Evolutionary conservation across 1,140 invertebrate species (phyloP).

Genomic region (Euwallacea fornicatus): DNA sequence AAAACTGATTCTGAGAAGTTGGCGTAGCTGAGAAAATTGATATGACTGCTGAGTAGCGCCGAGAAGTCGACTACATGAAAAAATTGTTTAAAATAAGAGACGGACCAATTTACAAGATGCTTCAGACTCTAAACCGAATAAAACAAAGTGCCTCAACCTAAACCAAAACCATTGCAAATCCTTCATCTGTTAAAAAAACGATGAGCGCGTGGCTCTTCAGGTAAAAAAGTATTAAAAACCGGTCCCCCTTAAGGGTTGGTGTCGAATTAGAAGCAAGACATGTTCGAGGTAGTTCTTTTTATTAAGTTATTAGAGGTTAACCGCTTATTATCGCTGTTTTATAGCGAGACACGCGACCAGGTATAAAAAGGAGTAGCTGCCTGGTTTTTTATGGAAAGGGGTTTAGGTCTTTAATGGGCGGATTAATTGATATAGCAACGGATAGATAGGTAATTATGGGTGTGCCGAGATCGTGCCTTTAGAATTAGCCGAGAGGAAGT

Average conservation of each 20-base stretch:
- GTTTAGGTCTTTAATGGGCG: constrained; percentile 29
- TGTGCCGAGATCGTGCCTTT: constrained; percentile 10
- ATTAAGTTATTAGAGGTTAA: constrained; percentile 52
- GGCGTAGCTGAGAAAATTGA: too few species aligned
- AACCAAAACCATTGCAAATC: too few species aligned
- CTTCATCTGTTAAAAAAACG: not conserved
- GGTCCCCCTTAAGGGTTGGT: constrained; percentile 39
- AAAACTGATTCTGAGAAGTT: constrained; percentile 34
- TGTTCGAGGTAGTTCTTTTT: constrained; percentile 45
- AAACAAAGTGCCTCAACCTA: too few species aligned
- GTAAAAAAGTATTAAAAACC: constrained; percentile 46
- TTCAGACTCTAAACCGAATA: too few species aligned
- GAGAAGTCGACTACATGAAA: too few species aligned
- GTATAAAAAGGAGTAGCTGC: constrained; percentile 40
- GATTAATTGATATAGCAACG: constrained; percentile 16
- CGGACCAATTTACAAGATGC: too few species aligned
- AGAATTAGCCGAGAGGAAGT: constrained; percentile 13
- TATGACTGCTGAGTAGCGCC: too few species aligned
- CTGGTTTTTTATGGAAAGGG: constrained; percentile 38
- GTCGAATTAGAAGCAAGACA: constrained; percentile 38
- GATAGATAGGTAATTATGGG: constrained; percentile 26
- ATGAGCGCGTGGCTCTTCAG: constrained; percentile 42
- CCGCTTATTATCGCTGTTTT: constrained; percentile 49
- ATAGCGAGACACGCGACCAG: constrained; percentile 49
- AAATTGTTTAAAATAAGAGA: too few species aligned